Conservation (phyloP, 2,113 vertebrate species). For the human (Homo sapiens) region DNA sequence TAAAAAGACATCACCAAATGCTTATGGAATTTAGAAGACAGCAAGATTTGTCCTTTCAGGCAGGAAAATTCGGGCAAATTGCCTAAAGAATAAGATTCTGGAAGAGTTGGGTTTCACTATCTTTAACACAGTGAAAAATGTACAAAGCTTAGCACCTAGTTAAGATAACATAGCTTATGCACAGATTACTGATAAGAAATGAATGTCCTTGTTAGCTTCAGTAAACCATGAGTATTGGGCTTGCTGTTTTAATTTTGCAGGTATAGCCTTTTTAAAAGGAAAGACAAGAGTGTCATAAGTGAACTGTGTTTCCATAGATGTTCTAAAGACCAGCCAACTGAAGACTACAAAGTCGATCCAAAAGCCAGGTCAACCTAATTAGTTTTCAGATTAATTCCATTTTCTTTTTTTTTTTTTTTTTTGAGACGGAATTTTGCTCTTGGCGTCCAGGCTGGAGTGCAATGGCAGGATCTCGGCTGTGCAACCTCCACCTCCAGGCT, state of each 20-base stretch:
- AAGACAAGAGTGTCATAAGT: neutral
- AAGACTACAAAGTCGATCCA: constrained; percentile 23
- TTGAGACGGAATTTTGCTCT: too few relatives aligned
- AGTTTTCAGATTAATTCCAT: neutral
- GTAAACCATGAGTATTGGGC: neutral
- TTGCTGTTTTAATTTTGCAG: constrained; percentile 23
- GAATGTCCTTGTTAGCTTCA: neutral
- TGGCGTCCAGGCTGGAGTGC: too few relatives aligned
- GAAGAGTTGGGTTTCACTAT: neutral
- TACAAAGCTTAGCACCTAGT: neutral
- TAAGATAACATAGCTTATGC: neutral
- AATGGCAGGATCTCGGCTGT: too few relatives aligned
- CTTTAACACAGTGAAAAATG: constrained; percentile 21
- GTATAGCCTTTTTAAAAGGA: neutral
- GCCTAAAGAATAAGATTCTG: constrained; percentile 3
- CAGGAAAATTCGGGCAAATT: neutral
- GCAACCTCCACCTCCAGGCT: too few relatives aligned
- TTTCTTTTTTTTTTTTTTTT: too few relatives aligned
- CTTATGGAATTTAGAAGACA: neutral
- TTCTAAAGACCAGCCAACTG: neutral
- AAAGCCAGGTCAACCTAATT: neutral
- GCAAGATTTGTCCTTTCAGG: neutral
- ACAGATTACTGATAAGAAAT: neutral
- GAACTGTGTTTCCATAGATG: neutral
- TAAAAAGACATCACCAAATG: constrained; percentile 28